A percentile compares a stretch with the other conserved stretches of the same genome.
phyloP scores from a whole-genome alignment of 2,113 vertebrate species.

The Hipposideros armiger region DNA sequence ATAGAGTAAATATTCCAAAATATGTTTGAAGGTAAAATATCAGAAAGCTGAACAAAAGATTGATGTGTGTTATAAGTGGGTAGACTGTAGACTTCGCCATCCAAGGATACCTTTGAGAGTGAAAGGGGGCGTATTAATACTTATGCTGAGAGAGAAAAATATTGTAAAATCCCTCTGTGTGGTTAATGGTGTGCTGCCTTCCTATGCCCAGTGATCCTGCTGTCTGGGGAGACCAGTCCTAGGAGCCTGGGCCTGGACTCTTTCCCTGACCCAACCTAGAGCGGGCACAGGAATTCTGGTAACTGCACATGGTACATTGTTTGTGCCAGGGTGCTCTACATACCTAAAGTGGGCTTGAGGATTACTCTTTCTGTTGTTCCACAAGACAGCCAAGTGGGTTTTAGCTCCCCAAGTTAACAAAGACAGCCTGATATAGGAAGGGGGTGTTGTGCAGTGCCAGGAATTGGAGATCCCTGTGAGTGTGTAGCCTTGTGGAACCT shows the following conservation, averaged over 20 bases:
- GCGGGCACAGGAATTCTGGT: not conserved
- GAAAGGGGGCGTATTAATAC: not conserved
- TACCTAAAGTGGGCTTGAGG: not conserved
- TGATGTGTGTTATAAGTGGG: not conserved
- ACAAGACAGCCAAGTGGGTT: not conserved
- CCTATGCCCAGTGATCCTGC: fast-evolving
- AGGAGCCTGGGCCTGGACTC: too few species aligned
- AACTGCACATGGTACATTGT: fast-evolving
- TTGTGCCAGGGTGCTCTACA: too few species aligned
- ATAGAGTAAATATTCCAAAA: not conserved
- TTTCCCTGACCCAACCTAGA: fast-evolving
- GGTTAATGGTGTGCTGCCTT: not conserved
- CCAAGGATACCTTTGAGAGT: not conserved
- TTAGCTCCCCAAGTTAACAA: not conserved
- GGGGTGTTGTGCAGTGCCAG: not conserved
- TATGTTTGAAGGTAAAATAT: not conserved
- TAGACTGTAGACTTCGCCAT: not conserved
- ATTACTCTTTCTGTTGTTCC: not conserved
- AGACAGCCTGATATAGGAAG: not conserved
- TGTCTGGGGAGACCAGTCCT: not conserved
- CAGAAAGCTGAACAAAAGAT: not conserved
- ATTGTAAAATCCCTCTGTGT: too few species aligned
- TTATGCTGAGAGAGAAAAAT: not conserved
- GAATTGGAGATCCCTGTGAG: not conserved
- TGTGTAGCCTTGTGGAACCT: not conserved